These are phyloP conservation scores for Rhadina sibilatrix DNA, from an alignment of 2,113 vertebrate species.

Conservation along the genomic window DNA sequence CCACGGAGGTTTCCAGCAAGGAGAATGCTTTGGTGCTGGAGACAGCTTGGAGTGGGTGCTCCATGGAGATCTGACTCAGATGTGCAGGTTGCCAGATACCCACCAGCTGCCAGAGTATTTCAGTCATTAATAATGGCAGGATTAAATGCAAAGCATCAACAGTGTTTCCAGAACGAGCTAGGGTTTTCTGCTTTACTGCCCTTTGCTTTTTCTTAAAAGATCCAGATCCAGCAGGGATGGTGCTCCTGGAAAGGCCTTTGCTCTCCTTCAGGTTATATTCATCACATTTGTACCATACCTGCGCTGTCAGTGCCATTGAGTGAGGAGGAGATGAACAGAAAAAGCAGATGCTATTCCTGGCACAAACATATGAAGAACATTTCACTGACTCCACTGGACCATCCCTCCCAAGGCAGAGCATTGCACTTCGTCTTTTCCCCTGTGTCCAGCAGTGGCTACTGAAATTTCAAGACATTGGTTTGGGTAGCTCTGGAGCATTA, in stretches of 20 bases:
- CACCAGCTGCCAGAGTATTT: not conserved
- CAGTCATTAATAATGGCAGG: not conserved
- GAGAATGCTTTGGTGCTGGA: not conserved
- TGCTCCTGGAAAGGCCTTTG: not conserved
- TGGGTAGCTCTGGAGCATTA: not conserved
- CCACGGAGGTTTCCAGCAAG: not conserved
- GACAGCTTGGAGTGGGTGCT: not conserved
- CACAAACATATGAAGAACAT: not conserved
- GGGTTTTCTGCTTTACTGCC: not conserved
- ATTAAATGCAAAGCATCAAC: not conserved
- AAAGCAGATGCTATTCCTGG: not conserved
- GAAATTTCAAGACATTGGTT: not conserved
- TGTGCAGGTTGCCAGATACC: not conserved
- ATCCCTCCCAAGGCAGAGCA: not conserved
- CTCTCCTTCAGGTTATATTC: not conserved
- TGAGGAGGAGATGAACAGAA: not conserved
- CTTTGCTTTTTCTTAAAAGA: not conserved
- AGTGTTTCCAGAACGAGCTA: not conserved
- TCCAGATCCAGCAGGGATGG: not conserved
- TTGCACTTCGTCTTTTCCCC: not conserved
- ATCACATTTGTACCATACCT: rapidly evolving
- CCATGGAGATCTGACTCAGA: not conserved
- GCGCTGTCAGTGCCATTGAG: not conserved
- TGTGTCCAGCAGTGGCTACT: not conserved
- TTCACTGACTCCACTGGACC: not conserved